Evolutionary conservation across 2,113 vertebrate genomes (phyloP).

Genomic region (Gila orcuttii): DNA sequence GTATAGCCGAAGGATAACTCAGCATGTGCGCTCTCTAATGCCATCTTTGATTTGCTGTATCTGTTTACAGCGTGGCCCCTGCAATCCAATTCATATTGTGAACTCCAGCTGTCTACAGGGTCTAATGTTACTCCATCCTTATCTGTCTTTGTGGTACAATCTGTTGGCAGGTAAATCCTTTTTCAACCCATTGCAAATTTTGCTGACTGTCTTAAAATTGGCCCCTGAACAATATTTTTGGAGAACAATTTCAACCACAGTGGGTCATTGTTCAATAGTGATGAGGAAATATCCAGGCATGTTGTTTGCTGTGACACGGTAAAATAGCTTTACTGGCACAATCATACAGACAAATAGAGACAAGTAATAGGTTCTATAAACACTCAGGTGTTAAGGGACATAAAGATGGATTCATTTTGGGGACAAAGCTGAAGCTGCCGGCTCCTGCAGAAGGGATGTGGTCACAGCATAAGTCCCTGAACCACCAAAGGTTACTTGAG

Average conservation of each 20-base stretch:
- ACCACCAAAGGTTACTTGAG: slow-evolving; percentile 29
- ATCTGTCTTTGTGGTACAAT: neutral
- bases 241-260: neutral
- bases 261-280: neutral
- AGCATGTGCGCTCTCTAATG: neutral
- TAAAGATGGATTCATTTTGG: neutral
- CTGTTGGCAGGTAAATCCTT: slow-evolving; percentile 8
- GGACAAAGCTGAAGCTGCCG: neutral
- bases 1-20: neutral
- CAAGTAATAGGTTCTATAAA: neutral
- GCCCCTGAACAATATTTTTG: neutral
- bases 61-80: neutral
- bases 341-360: neutral
- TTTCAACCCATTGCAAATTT: slow-evolving; percentile 13
- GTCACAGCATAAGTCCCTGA: neutral
- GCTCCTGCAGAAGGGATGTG: neutral
- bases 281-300: neutral
- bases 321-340: neutral
- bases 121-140: slow-evolving; percentile 33
- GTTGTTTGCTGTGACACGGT: neutral
- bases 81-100: slow-evolving; percentile 33
- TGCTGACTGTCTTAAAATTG: neutral
- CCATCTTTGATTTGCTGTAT: slow-evolving; percentile 4
- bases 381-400: neutral
- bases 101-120: slow-evolving; percentile 17